Evolutionary conservation across 2,797 vertebrate species (phyloP), one percentile per base, ranked within the genome.

Genomic region (Hirundo rustica): DNA sequence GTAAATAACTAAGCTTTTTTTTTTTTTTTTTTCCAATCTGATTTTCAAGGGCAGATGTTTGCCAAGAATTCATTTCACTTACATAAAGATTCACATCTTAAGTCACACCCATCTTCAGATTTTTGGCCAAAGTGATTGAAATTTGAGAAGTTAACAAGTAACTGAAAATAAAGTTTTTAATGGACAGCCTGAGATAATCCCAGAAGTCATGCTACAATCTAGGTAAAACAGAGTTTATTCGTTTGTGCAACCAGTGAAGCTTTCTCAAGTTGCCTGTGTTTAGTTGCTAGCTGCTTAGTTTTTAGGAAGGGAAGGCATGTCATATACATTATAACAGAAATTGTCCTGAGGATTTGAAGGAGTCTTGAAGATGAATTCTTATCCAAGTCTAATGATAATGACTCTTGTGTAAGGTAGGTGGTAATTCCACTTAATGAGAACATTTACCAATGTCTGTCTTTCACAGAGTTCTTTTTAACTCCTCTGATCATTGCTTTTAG

Each of bases 391-490:
- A 57, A 78, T 65, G 15, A 71, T 64, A 73, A 91, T 47, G 58
- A 44, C 27, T 93, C 25, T 80, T 88, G 32, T 72, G 92, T 89
- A 78, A 96, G 54, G 77, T 86, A 66, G 60, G 80, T 62, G 67
- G 73, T 66, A 92, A 91, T 92, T 91, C 58, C 71, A 62, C 64
- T 75, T 92, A 74, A 64, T 80, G 21, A 88, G 65, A 68, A 66
- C 71, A 47, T 84, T 94, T 86, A 75, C 38, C 32, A 66, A 17
- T 64, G 20, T 45, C 51, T 78, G 13, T 40, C 30, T 86, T 92
- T 75, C 58, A 73, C 9, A 70, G 80, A 88, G 51, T 26, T 79
- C 64, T 84, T 79, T 77, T 94, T 53, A 88, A 85, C 19, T 90
- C 47, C 45, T 80, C 44, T 77, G 38, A 85, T 83, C 27, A 32